Base-by-base conservation (phyloP, 2,888 invertebrate species). In the Atethmia centrago region DNA sequence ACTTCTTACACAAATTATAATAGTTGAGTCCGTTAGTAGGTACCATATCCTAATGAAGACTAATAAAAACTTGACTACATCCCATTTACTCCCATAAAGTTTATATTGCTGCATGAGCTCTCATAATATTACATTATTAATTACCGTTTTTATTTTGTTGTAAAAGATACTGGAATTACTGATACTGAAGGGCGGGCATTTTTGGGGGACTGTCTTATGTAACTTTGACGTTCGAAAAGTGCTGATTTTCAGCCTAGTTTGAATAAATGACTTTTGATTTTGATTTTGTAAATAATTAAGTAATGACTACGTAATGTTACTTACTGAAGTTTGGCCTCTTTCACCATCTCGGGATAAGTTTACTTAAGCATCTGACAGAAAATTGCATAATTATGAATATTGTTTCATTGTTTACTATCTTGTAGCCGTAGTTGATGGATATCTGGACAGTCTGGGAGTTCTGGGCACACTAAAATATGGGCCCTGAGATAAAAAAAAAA, bases 11-110 rank as follows among this genome's bases (percentile, higher is more conserved):
- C 9, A 25, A 25, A 36, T 25, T 28, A n/a, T 72, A 42, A 58
- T 56, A 16, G 8, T 25, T 19, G 31, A 25, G 21, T 28, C 7
- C 19, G 4, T 28, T 45, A 47, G 19, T 42, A 58, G 42, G 42
- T 31, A 53, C 9, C 36, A 16, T 58, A 40, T 16, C 9, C 8
- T 59, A 21, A 36, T 28, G 51, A 28, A 21, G 16, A 16, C 8
- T 49, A 76, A 73, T 56, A 49, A 74, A 74, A 75, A 36, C 28
- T 19, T 56, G 8, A 42, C 31, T 49, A 56, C 47, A 21, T 76
- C 9, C 16, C 31, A 31, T 45, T 42, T 55, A 63, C 16, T 40
- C 1, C 1, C 75, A 69, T 53, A 55, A 56, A 47, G 28, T 58
- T 40, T 58, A 58, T 58, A 3, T 71, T 42, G 40, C 40, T 28